A percentile compares a stretch with the other conserved stretches of the same genome.
phyloP scores from a whole-genome alignment of 2,797 vertebrate genomes.

The Parauchenoglanis ngamensis region DNA sequence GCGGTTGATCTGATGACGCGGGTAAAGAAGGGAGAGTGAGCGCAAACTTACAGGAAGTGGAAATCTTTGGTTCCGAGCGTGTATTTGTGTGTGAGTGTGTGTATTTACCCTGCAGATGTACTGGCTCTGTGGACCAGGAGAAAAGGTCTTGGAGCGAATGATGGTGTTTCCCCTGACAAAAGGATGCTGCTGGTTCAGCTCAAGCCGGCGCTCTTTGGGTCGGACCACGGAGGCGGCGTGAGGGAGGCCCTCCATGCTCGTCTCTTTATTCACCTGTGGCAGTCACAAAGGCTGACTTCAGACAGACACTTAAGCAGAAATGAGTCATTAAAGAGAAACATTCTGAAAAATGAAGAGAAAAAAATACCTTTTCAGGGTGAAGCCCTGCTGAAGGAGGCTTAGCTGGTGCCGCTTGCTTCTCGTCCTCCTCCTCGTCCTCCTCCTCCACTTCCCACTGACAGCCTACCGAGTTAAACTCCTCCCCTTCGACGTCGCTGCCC shows the following conservation, averaged over 20 bases:
- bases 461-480: constrained; percentile 73
- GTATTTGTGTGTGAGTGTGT: background rate
- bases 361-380: constrained; percentile 71
- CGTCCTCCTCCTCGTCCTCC: constrained; percentile 64
- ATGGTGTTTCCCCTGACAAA: constrained; percentile 93
- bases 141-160: constrained; percentile 97
- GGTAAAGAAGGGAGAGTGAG: background rate
- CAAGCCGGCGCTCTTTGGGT: constrained; percentile 87
- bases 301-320: background rate
- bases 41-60: background rate
- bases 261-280: constrained; percentile 89
- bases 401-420: constrained; percentile 50
- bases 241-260: constrained; percentile 80
- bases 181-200: constrained; percentile 79
- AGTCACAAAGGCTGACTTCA: background rate
- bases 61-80: background rate
- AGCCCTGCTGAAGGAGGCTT: constrained; percentile 43
- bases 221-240: constrained; percentile 83
- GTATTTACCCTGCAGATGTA: constrained; percentile 92
- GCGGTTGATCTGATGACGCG: constrained; percentile 84
- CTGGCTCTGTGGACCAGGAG: constrained; percentile 94
- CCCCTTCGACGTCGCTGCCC: constrained; percentile 61
- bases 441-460: constrained; percentile 74
- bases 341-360: background rate
- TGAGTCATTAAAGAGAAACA: background rate